Percentiles rank a stretch among this genome's conserved stretches.
These are phyloP conservation scores for Rhagophthalmus giganteus DNA, from an alignment of 2,888 invertebrate genomes.

Conservation along the genomic window DNA sequence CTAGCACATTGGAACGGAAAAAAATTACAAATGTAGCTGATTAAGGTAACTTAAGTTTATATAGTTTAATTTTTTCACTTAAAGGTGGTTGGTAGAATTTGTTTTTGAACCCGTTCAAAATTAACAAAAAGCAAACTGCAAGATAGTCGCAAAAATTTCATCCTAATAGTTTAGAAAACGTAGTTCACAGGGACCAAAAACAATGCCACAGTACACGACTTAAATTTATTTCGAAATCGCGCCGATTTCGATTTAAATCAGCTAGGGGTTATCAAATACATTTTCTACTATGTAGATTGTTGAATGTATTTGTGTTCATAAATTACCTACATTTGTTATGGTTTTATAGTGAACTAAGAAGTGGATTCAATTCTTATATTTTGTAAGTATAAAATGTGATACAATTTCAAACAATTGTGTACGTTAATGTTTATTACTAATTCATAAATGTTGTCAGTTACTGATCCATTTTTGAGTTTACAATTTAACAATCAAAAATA, in stretches of 20 bases:
- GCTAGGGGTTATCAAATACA: background rate
- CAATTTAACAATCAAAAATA: background rate
- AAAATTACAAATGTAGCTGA: conserved; percentile 15
- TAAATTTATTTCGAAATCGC: conserved; percentile 1
- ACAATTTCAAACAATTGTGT: conserved; percentile 3
- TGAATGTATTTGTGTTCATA: conserved; percentile 2
- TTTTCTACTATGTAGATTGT: conserved; percentile 2
- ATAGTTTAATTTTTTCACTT: conserved; percentile 4
- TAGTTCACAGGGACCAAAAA: background rate
- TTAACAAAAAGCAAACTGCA: conserved; percentile 1
- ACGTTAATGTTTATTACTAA: conserved; percentile 3
- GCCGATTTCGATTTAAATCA: background rate
- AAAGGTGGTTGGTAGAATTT: background rate
- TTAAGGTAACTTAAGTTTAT: conserved; percentile 9
- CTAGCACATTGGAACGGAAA: conserved; percentile 63
- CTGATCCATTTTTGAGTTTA: background rate
- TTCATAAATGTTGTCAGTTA: too few species aligned
- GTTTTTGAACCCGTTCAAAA: conserved; percentile 1
- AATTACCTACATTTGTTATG: conserved; percentile 1
- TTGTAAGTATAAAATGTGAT: conserved; percentile 11
- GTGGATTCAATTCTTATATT: conserved; percentile 2
- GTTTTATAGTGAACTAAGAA: background rate
- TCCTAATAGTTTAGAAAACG: background rate
- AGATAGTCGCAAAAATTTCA: background rate
- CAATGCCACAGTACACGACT: too few species aligned